Evolutionary conservation across 2,888 invertebrate genomes (phyloP), one percentile per base, ranked within the genome.

Genomic region (Perithous albicinctus): DNA sequence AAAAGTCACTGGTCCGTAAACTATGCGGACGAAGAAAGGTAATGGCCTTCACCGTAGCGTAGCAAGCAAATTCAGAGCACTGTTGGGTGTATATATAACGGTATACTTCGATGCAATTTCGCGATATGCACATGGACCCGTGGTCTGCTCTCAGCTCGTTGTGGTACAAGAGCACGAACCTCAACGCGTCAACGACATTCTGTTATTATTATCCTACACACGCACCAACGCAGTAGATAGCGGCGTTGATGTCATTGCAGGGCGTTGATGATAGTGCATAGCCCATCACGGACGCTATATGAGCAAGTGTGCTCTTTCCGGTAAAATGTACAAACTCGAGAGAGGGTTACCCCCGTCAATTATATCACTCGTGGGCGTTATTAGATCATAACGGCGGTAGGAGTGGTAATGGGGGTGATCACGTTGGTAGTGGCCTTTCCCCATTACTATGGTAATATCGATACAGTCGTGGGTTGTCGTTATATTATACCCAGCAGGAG

Each of bases 401-500:
- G 15, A 23, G 66, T 6, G n/a, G 20, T 2, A n/a, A 35, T 6
- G 38, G 38, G 5, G 48, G 18, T 20, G 66, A 32, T 64, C 64
- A 15, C 29, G 2, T 5, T 1, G 15, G 63, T 41, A 32, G 35
- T 20, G 12, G 35, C n/a, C 35, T 32, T 67, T 29, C 38, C 38
- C 69, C 38, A 69, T 69, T 69, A 69, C 69, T 54, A 54, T 69
- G 54, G 69, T 54, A 69, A 69, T 69, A 69, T 69, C 69, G 69
- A 69, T 41, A 54, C 69, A 54, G 51, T 38, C 38, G 38, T 20
- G 69, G 41, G 26, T 23, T 26, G 69, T 38, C 38, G 54, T 69
- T 38, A 20, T 69, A 38, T 41, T 69, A 54, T 35, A 35, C 8
- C 46, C 8, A 29, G n/a, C 18, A 29, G 26, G 46, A 8, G 29